phyloP scores from a whole-genome alignment of 2,888 invertebrate species.

The Eretmocerus hayati region DNA sequence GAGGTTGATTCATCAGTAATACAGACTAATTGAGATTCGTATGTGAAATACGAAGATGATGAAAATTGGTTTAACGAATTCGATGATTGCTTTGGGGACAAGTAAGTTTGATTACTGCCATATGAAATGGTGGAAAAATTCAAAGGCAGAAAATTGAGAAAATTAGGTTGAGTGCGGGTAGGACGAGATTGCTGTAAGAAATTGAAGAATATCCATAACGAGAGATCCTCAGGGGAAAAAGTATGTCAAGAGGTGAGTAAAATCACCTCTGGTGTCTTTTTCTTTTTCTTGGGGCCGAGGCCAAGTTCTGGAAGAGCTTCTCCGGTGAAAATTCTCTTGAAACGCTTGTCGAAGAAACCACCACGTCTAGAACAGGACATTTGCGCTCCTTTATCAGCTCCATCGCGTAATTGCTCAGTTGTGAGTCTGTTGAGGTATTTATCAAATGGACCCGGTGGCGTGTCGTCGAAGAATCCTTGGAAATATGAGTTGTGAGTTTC shows the following conservation, averaged over 20 bases:
- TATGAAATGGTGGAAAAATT: not conserved
- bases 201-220: not conserved
- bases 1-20: not conserved
- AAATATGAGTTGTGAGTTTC: too few species aligned
- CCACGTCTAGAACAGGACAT: slow-evolving; percentile 24
- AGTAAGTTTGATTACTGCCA: not conserved
- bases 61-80: not conserved
- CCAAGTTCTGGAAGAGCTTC: slow-evolving; percentile 34
- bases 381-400: slow-evolving; percentile 26
- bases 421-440: slow-evolving; percentile 10
- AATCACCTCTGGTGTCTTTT: slow-evolving; percentile 8
- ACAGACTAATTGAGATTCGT: not conserved
- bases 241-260: not conserved
- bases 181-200: not conserved
- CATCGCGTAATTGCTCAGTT: slow-evolving; percentile 20
- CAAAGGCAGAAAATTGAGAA: not conserved
- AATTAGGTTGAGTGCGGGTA: not conserved
- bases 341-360: slow-evolving; percentile 48
- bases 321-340: slow-evolving; percentile 46
- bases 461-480: slow-evolving; percentile 35
- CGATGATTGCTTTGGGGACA: not conserved
- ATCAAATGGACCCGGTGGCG: slow-evolving; percentile 29
- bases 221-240: not conserved
- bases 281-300: slow-evolving; percentile 1
- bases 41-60: too few species aligned